phyloP scores from a whole-genome alignment of 2,888 invertebrate genomes.

The Drosophila quinaria region DNA sequence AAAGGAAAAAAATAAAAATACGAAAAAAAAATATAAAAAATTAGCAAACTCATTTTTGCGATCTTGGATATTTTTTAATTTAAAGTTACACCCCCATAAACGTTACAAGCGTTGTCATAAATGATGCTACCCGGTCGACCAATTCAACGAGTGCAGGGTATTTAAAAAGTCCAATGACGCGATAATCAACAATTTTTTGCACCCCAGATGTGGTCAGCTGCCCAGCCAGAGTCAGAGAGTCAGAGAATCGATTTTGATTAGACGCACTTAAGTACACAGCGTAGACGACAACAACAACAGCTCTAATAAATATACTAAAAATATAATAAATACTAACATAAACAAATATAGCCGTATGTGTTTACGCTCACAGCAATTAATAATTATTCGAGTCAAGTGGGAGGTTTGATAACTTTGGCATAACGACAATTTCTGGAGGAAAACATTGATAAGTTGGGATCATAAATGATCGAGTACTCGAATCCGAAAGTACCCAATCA shows the following conservation, averaged over 20 bases:
- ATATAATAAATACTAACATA: constrained; percentile 15
- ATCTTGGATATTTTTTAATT: not conserved
- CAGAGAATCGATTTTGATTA: constrained; percentile 40
- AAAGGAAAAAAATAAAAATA: no score
- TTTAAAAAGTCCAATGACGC: constrained; percentile 47
- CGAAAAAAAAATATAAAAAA: no score
- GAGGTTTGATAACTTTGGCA: constrained; percentile 62
- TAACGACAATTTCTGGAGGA: constrained; percentile 15
- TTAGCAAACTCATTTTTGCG: not conserved
- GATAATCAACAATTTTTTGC: constrained; percentile 65
- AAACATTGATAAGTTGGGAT: constrained; percentile 20
- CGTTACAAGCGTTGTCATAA: not conserved
- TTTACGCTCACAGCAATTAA: constrained; percentile 24
- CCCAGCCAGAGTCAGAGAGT: constrained; percentile 5
- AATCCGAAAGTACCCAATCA: not conserved
- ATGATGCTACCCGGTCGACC: not conserved
- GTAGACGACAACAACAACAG: constrained; percentile 23
- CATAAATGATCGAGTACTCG: constrained; percentile 20
- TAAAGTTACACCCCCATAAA: not conserved
- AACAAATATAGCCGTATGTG: no score
- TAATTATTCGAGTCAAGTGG: constrained; percentile 58
- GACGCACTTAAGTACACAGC: constrained; percentile 52
- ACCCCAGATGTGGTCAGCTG: constrained; percentile 49
- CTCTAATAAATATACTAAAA: constrained; percentile 29
- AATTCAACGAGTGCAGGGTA: constrained; percentile 1